A percentile compares a stretch with the other conserved stretches of the same genome.
Conservation (phyloP, 2,888 invertebrate genomes). For the Lymantria monacha region DNA sequence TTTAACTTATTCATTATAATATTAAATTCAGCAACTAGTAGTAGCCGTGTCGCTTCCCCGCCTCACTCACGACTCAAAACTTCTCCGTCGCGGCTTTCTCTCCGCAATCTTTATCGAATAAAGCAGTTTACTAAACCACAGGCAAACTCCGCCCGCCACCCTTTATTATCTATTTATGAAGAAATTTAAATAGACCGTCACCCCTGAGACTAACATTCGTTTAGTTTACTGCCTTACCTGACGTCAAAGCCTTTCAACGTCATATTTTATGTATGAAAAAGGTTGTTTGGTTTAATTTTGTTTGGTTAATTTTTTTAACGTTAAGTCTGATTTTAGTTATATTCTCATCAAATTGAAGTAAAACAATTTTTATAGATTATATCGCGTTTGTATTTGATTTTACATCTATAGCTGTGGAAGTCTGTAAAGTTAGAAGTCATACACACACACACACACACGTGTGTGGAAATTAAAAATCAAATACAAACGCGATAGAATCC, state of each 20-base stretch:
- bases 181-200: slow-evolving; percentile 58
- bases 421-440: too few species aligned
- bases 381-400: too few species aligned
- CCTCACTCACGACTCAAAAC: slow-evolving; percentile 25
- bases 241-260: slow-evolving; percentile 23
- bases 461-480: too few species aligned
- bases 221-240: slow-evolving; percentile 37
- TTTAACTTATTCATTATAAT: slow-evolving; percentile 8
- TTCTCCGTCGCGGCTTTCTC: slow-evolving; percentile 35
- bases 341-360: too few species aligned
- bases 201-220: slow-evolving; percentile 37
- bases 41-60: not conserved
- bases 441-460: too few species aligned
- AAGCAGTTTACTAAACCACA: slow-evolving; percentile 65
- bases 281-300: slow-evolving; percentile 16
- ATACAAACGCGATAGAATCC: too few species aligned
- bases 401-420: too few species aligned
- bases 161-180: slow-evolving; percentile 72
- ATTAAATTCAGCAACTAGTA: slow-evolving; percentile 16
- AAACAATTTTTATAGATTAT: too few species aligned
- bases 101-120: slow-evolving; percentile 71
- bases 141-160: slow-evolving; percentile 52
- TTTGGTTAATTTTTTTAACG: slow-evolving; percentile 6
- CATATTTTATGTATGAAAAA: slow-evolving; percentile 31
- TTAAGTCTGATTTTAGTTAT: not conserved